Evolutionary conservation across 2,113 vertebrate genomes (phyloP).

Genomic region (Meriones unguiculatus): DNA sequence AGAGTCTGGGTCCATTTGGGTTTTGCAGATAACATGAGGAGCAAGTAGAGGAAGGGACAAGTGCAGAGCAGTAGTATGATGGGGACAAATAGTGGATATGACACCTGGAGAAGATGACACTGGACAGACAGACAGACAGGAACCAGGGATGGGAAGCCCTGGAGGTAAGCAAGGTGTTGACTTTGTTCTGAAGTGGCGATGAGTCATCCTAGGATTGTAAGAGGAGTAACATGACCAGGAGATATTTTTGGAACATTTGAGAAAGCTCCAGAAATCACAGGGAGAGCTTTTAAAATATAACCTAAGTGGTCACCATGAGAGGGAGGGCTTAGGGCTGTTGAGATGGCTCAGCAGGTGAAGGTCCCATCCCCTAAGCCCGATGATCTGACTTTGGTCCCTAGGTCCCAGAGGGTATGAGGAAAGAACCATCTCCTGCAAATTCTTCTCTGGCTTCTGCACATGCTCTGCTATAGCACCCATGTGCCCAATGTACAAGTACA

Average conservation of each 20-base stretch:
- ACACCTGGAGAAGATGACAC: neutral
- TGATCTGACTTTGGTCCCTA: neutral
- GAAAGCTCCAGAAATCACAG: conserved; percentile 1
- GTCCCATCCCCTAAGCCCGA: neutral
- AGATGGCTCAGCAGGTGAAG: neutral
- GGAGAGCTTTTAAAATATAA: neutral
- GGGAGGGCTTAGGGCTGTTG: neutral
- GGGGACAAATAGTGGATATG: neutral
- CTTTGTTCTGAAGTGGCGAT: neutral
- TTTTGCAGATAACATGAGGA: neutral
- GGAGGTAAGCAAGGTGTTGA: neutral
- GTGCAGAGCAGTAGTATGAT: neutral
- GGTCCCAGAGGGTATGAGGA: neutral
- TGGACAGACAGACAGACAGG: neutral
- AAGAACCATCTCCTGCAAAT: neutral
- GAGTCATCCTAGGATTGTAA: neutral
- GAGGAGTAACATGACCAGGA: neutral
- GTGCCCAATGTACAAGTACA: neutral
- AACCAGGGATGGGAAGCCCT: neutral
- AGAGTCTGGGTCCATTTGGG: too few relatives aligned
- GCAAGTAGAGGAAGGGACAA: neutral
- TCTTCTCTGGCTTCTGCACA: neutral
- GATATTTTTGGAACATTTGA: conserved; percentile 27
- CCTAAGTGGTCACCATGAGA: neutral
- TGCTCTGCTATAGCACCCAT: neutral